Base-by-base conservation (phyloP, 2,888 invertebrate species). In the Drosophila merina region DNA sequence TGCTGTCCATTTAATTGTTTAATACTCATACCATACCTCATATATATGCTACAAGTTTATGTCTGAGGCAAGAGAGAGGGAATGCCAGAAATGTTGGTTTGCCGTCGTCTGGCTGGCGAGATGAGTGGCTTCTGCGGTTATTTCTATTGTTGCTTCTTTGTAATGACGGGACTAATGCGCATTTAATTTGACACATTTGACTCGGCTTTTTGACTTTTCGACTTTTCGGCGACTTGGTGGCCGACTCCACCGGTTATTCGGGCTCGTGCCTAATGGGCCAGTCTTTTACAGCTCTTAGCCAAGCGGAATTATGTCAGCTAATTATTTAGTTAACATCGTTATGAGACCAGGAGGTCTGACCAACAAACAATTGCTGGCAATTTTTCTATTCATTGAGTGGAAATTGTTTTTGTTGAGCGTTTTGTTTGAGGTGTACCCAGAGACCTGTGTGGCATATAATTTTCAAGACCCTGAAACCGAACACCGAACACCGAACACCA, bases 351-450 rank as follows among this genome's bases (percentile, higher is more conserved):
- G 9, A 14, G 45, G 30, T 31, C 50, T 28, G 47, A 40, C 60
- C 62, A 20, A 20, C 77, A 87, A 72, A 83, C 86, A 84, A 83
- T 88, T 83, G 88, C 76, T 74, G 57, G 85, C 78, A 88, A 84
- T 88, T 84, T 84, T 88, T 88, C 84, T 84, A 84, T 84, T 84
- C 84, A 84, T 86, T 84, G 84, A 86, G 84, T 84, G 84, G 84
- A 84, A 84, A 84, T 84, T 88, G 88, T 87, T 62, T 75, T 64
- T 80, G 75, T 75, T 62, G 44, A 73, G 6, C 52, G 9, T 63
- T 64, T 76, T 55, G 51, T 60, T 45, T 2, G 20, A 49, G 59
- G 52, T 49, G n/a, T 36, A 36, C 36, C 36, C n/a, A 36, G 36
- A 36, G 36, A 36, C 36, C 36, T 56, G 58, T 45, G 38, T 71